These are phyloP conservation scores for Drosophila aff. DNA, from an alignment of 1,140 invertebrate genomes.

Conservation along the genomic window DNA sequence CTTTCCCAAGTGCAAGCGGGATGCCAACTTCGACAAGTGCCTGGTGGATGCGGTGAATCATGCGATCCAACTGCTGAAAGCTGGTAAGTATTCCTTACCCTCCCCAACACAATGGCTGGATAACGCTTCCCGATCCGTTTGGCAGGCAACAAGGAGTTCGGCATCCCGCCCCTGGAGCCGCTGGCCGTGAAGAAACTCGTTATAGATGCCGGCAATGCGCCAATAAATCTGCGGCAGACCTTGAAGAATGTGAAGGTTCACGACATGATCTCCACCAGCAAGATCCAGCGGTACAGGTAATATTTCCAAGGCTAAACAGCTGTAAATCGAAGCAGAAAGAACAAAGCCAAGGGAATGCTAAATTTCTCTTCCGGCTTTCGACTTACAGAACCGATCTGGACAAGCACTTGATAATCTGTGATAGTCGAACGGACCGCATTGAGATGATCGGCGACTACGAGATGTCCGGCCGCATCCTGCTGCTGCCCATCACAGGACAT, in stretches of 20 bases:
- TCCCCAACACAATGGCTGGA: not conserved
- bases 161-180: conserved; percentile 82
- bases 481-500: conserved; percentile 89
- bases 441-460: conserved; percentile 89
- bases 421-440: conserved; percentile 86
- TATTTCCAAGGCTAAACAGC: conserved; percentile 7
- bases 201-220: conserved; percentile 81
- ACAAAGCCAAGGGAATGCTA: not conserved
- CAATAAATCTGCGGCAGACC: conserved; percentile 86
- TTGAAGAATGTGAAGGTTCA: conserved; percentile 86
- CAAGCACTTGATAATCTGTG: conserved; percentile 84
- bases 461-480: conserved; percentile 88
- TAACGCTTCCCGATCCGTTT: conserved; percentile 25
- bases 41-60: conserved; percentile 80
- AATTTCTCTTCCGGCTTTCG: not conserved
- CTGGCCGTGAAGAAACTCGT: conserved; percentile 81
- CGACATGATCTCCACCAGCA: conserved; percentile 85
- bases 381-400: conserved; percentile 85
- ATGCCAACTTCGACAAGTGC: conserved; percentile 82
- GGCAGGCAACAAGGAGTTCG: conserved; percentile 83
- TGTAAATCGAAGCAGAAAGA: conserved; percentile 7
- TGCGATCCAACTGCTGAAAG: conserved; percentile 74
- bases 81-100: conserved; percentile 49
- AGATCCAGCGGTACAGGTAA: conserved; percentile 80
- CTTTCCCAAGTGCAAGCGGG: conserved; percentile 79